phyloP scores from a whole-genome alignment of 2,113 vertebrate species.

The Stegastes partitus region DNA sequence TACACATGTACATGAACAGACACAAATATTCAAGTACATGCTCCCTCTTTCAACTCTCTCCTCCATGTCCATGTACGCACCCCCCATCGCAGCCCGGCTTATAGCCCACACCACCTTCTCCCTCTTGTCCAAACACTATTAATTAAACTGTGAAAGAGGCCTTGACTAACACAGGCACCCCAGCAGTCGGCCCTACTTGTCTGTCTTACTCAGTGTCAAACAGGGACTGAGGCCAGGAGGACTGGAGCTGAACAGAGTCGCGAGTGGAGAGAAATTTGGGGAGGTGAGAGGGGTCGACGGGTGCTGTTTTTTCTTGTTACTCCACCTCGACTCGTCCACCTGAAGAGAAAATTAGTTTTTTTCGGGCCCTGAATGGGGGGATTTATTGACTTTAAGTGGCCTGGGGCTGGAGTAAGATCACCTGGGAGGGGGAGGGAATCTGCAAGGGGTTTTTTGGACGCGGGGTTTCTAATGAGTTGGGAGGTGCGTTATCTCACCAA shows the following conservation, averaged over 20 bases:
- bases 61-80: conserved; percentile 48
- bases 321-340: conserved; percentile 73
- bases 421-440: conserved; percentile 73
- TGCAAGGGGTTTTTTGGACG: conserved; percentile 61
- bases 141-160: conserved; percentile 87
- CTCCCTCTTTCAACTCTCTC: conserved; percentile 47
- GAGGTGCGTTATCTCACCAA: conserved; percentile 80
- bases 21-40: conserved; percentile 68
- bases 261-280: conserved; percentile 49
- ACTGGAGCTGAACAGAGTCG: conserved; percentile 47
- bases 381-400: conserved; percentile 82
- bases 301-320: conserved; percentile 70
- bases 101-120: conserved; percentile 66
- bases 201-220: conserved; percentile 84
- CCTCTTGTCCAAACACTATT: conserved; percentile 84
- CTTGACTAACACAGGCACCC: conserved; percentile 82
- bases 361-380: conserved; percentile 73
- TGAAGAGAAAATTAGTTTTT: conserved; percentile 80
- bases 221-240: conserved; percentile 57
- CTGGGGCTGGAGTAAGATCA: conserved; percentile 70
- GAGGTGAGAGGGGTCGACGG: conserved; percentile 68
- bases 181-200: conserved; percentile 79
- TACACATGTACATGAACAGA: conserved; percentile 60
- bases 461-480: conserved; percentile 79
- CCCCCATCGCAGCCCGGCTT: conserved; percentile 43